A percentile compares a stretch with the other conserved stretches of the same genome.
These are phyloP conservation scores for Psilopsiagon aurifrons DNA, from an alignment of 2,113 vertebrate genomes.

Conservation along the genomic window DNA sequence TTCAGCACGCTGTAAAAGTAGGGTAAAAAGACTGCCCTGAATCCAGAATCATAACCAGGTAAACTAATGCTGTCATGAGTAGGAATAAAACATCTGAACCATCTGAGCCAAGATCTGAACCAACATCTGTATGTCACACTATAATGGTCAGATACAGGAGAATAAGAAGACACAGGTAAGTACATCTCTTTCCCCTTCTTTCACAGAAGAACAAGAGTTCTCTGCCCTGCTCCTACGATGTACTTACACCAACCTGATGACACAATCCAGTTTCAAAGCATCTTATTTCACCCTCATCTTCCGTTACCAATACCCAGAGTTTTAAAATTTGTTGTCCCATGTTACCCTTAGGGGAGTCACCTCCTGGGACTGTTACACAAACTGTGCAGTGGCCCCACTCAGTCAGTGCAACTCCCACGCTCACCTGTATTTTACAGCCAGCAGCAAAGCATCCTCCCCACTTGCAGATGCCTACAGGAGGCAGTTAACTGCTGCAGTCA, in stretches of 20 bases:
- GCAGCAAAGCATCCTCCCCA: not conserved
- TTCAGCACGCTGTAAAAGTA: not conserved
- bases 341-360: not conserved
- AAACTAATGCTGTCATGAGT: not conserved
- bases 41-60: not conserved
- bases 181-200: not conserved
- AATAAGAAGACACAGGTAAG: not conserved
- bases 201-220: not conserved
- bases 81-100: not conserved
- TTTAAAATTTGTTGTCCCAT: not conserved
- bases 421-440: not conserved
- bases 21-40: not conserved
- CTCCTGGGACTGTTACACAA: not conserved
- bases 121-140: accelerated
- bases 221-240: not conserved
- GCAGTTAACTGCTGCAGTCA: not conserved
- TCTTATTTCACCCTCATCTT: not conserved
- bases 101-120: no score
- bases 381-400: not conserved
- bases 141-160: accelerated
- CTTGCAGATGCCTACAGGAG: not conserved
- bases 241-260: not conserved
- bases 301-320: accelerated
- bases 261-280: not conserved
- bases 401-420: not conserved